phyloP scores from a whole-genome alignment of 2,797 vertebrate species.

The Gymnoscopelus braueri region DNA sequence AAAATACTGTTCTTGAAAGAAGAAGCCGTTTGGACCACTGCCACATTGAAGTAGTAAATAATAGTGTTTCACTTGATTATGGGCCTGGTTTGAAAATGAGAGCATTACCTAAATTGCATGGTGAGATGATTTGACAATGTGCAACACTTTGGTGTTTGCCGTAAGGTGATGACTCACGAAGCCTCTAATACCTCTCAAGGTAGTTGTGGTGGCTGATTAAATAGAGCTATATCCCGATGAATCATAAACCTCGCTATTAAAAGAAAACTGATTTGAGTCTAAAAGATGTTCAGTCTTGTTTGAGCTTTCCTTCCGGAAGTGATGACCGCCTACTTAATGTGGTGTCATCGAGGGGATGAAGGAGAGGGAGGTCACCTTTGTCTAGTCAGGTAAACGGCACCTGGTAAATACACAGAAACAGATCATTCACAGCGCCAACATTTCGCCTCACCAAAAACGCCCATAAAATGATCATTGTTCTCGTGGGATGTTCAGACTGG shows the following conservation, averaged over 20 bases:
- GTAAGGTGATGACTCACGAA: background rate
- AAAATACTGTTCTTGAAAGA: no score
- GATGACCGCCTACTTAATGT: constrained; percentile 24
- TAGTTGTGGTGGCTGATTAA: constrained; percentile 25
- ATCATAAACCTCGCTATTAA: constrained; percentile 15
- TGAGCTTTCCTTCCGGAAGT: constrained; percentile 24
- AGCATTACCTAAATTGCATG: no score
- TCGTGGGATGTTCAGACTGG: background rate
- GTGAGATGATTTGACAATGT: no score
- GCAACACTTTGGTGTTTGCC: background rate
- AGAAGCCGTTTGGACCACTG: no score
- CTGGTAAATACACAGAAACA: constrained; percentile 12
- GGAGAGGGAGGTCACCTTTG: constrained; percentile 25
- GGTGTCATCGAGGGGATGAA: constrained; percentile 10
- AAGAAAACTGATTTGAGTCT: constrained; percentile 24
- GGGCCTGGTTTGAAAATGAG: no score
- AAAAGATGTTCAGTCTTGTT: background rate
- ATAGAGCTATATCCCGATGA: constrained; percentile 25
- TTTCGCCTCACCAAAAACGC: no score
- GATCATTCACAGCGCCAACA: background rate
- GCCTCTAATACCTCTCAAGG: no score
- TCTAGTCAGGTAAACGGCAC: constrained; percentile 45
- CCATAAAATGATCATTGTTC: background rate
- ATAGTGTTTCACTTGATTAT: no score
- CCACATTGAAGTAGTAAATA: no score